Evolutionary conservation across 2,113 vertebrate genomes (phyloP).

Genomic region (Barbus barbus): DNA sequence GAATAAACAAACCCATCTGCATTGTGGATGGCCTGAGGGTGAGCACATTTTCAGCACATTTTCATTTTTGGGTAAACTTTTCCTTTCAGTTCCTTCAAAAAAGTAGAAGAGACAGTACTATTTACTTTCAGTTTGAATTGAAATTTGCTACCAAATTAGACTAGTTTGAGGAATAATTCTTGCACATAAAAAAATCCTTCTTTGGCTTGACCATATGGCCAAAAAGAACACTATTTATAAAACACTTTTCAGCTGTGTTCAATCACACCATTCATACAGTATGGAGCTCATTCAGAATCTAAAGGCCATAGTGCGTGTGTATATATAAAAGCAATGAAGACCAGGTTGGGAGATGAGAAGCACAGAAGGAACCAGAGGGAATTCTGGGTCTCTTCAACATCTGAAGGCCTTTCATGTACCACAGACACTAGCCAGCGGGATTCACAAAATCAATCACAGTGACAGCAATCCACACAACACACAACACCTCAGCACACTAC

Average conservation of each 20-base stretch:
- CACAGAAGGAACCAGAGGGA: background rate
- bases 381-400: conserved; percentile 7
- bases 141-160: background rate
- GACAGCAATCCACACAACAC: background rate
- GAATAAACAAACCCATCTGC: no score
- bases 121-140: background rate
- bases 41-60: no score
- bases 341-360: background rate
- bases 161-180: background rate
- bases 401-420: conserved; percentile 1
- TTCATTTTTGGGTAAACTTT: no score
- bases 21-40: no score
- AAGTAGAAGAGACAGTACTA: background rate
- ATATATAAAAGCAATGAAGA: background rate
- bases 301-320: background rate
- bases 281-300: background rate
- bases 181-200: background rate
- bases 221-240: no score
- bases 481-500: no score
- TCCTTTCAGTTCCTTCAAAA: background rate
- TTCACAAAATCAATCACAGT: background rate
- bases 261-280: no score
- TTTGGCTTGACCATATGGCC: background rate
- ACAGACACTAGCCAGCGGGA: background rate
- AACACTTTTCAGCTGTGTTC: no score